Base-by-base conservation (phyloP, 1,140 invertebrate species). In the Drosophila bocqueti region DNA sequence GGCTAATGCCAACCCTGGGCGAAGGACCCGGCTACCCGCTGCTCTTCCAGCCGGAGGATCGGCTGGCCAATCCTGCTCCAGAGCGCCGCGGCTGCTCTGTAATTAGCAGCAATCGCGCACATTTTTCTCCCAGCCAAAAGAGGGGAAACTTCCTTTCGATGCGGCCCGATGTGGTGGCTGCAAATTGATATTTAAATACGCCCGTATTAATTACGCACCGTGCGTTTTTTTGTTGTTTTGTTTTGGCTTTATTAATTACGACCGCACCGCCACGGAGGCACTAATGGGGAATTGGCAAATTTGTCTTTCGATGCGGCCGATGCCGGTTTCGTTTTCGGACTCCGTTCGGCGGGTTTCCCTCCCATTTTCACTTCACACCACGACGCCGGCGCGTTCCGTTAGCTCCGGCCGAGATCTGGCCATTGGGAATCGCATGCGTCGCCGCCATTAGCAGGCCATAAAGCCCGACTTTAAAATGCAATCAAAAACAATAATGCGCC, bases 151-250 rank as follows among this genome's bases (percentile, higher is more conserved):
- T 60, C 63, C 61, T 50, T 69, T 46, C 58, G 63, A 46, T 47
- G 43, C 10, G 16, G 36, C 24, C 36, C 66, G 26, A 50, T 64
- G 43, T 49, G 65, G 59, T 66, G 76, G 52, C 58, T 81, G 85
- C 85, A 90, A 91, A 91, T 91, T 89, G 89, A 91, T 91, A 91
- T 91, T 91, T 91, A 91, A 91, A 91, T 91, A 91, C 84, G 84
- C 73, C 67, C 76, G 85, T 84, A 91, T 91, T 87, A 91, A 91
- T 91, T 91, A 86, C 76, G 61, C 58, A 45, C 81, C 62, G 74
- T 57, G 45, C 21, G 50, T 2, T 52, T 52, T 52, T 68, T 55
- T 55, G 49, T 55, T 36, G 42, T 58, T 55, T 38, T 69, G 65
- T 62, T 63, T 66, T 38, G 55, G 45, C 42, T 84, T 79, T 89